phyloP scores from a whole-genome alignment of 1,140 invertebrate species.

The Probaryconus sp. region DNA sequence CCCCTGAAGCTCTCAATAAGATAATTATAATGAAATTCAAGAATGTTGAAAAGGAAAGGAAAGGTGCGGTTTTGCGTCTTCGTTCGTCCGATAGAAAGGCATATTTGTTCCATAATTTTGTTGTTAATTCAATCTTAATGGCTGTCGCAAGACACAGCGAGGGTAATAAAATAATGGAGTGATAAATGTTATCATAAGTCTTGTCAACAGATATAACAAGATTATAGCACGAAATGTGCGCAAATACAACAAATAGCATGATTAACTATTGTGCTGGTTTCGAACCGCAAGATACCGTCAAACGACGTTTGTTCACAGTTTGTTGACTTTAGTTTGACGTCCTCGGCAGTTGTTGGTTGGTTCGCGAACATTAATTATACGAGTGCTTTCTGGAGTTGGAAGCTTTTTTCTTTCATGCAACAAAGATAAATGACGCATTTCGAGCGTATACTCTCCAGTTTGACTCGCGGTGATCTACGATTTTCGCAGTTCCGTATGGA shows the following conservation, averaged over 20 bases:
- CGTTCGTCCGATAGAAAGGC: slow-evolving; percentile 16
- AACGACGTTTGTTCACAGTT: slow-evolving; percentile 51
- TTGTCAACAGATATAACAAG: slow-evolving; percentile 34
- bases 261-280: slow-evolving; percentile 51
- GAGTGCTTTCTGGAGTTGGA: slow-evolving; percentile 43
- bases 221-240: slow-evolving; percentile 19
- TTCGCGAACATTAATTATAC: slow-evolving; percentile 57
- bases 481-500: slow-evolving; percentile 3
- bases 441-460: slow-evolving; percentile 35
- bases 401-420: slow-evolving; percentile 53
- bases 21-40: too few relatives aligned
- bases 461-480: slow-evolving; percentile 35
- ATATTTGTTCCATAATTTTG: not conserved
- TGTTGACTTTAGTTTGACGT: slow-evolving; percentile 58
- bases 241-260: slow-evolving; percentile 47
- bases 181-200: slow-evolving; percentile 41
- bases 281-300: slow-evolving; percentile 55
- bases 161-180: slow-evolving; percentile 31
- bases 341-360: slow-evolving; percentile 46
- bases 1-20: too few relatives aligned
- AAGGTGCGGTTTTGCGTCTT: too few relatives aligned
- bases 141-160: not conserved
- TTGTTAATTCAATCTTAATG: slow-evolving; percentile 2
- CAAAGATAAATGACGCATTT: slow-evolving; percentile 56
- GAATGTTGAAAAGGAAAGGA: too few relatives aligned